Evolutionary conservation across 1,140 invertebrate genomes (phyloP).

Genomic region (Drosophila nikananu): DNA sequence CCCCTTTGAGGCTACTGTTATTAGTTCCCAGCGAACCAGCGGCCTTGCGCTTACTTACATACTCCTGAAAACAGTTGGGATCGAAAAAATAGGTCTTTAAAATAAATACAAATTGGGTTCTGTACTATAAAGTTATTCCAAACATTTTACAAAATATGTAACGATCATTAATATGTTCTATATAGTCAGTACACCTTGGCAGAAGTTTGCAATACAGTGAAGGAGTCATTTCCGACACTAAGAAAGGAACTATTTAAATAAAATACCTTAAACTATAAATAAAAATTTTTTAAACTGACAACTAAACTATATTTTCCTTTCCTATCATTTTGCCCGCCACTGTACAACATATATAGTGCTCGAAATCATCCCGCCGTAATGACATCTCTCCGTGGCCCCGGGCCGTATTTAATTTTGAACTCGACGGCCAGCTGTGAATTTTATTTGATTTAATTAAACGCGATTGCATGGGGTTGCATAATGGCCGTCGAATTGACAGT

Average conservation of each 20-base stretch:
- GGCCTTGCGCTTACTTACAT: constrained; percentile 32
- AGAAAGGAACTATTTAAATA: neutral
- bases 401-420: constrained; percentile 60
- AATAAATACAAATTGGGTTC: neutral
- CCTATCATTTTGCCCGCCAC: neutral
- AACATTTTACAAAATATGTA: neutral
- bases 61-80: neutral
- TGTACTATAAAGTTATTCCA: neutral
- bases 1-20: constrained; percentile 79
- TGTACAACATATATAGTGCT: constrained; percentile 10
- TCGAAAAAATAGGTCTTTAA: neutral
- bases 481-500: constrained; percentile 58
- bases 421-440: constrained; percentile 75
- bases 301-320: neutral
- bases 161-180: neutral
- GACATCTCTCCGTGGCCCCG: constrained; percentile 51
- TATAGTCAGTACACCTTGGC: no score
- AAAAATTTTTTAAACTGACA: no score
- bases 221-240: no score
- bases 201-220: no score
- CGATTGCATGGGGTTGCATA: constrained; percentile 51
- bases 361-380: constrained; percentile 57
- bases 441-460: constrained; percentile 81
- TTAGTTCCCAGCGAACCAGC: constrained; percentile 70
- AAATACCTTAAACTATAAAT: neutral